phyloP scores from a whole-genome alignment of 2,113 vertebrate species.

The Psilopogon haemacephalus region DNA sequence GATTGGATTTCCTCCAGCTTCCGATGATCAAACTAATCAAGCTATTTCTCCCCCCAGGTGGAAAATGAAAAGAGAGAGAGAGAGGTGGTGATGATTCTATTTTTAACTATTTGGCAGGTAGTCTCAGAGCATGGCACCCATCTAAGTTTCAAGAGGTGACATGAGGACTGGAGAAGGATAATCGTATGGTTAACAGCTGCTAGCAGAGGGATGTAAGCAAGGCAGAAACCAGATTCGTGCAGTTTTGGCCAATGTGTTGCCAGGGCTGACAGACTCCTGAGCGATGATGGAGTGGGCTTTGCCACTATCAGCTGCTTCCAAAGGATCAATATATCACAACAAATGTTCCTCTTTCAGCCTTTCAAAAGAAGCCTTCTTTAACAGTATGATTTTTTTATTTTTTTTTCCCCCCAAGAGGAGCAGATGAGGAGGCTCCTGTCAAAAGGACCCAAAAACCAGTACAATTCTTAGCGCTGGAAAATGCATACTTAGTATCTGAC shows the following conservation, averaged over 20 bases:
- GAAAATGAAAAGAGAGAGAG: conserved; percentile 43
- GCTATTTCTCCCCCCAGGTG: conserved; percentile 48
- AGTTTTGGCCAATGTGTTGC: conserved; percentile 7
- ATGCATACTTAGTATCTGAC: conserved; percentile 20
- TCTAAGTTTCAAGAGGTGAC: conserved; percentile 39
- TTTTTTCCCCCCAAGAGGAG: neutral
- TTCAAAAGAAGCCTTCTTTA: neutral
- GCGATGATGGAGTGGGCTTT: neutral
- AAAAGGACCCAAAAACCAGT: neutral
- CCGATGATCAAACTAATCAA: conserved; percentile 47
- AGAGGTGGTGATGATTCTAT: conserved; percentile 9
- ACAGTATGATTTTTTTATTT: neutral
- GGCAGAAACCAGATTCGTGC: neutral
- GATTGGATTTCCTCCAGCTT: conserved; percentile 51
- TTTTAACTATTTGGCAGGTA: conserved; percentile 32
- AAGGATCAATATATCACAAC: neutral
- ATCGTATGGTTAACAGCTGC: conserved; percentile 35
- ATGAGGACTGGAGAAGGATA: conserved; percentile 23
- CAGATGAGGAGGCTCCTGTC: neutral
- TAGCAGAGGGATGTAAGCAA: neutral
- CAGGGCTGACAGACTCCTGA: neutral
- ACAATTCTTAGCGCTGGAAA: neutral
- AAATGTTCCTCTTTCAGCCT: neutral
- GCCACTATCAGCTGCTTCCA: neutral
- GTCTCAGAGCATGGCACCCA: neutral